A percentile compares a stretch with the other conserved stretches of the same genome.
phyloP scores from a whole-genome alignment of 2,888 invertebrate species.

The Oscheius onirici region DNA sequence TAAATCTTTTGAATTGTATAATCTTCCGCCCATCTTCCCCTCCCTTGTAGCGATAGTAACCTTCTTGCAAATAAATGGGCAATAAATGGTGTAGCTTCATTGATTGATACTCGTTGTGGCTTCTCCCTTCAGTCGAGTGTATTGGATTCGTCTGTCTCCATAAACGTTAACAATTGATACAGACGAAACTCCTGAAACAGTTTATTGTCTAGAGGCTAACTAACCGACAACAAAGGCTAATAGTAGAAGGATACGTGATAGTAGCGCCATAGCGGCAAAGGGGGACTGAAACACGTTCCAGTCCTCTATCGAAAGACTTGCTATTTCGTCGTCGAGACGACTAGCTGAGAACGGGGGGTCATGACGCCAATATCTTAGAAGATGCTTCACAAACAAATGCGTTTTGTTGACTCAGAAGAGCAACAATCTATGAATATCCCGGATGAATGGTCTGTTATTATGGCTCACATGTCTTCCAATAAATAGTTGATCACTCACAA shows the following conservation, averaged over 20 bases:
- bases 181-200: constrained; percentile 3
- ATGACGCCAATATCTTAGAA: constrained; percentile 1
- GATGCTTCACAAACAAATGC: background rate
- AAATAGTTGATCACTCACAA: too few relatives aligned
- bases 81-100: background rate
- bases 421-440: background rate
- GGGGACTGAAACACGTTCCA: too few relatives aligned
- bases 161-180: constrained; percentile 32
- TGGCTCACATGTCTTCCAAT: too few relatives aligned
- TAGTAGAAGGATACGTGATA: too few relatives aligned
- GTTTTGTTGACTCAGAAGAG: background rate
- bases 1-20: constrained; percentile 21
- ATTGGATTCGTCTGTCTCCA: constrained; percentile 24
- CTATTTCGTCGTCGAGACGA: too few relatives aligned
- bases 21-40: background rate
- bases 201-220: too few relatives aligned
- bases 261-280: too few relatives aligned
- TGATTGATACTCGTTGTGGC: background rate
- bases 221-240: too few relatives aligned
- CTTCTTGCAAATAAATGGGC: background rate
- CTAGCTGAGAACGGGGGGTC: background rate
- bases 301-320: too few relatives aligned
- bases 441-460: background rate
- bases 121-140: background rate
- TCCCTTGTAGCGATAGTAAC: background rate